A percentile compares a stretch with the other conserved stretches of the same genome.
Evolutionary conservation across 2,113 vertebrate species (phyloP).

Genomic region (Cardinalis cardinalis): DNA sequence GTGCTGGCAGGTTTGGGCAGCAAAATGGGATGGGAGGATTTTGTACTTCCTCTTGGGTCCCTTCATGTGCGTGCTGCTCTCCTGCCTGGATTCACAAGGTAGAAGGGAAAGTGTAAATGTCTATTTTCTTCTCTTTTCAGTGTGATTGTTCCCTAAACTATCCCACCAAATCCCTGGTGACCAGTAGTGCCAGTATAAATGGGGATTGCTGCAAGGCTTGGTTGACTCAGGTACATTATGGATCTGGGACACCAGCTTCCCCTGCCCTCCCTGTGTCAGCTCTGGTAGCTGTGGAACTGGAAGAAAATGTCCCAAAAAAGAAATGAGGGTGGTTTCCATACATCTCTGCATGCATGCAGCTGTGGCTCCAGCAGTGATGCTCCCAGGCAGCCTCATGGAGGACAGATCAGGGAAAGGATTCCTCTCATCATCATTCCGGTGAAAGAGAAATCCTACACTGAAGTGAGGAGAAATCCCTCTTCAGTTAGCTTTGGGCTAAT

Average conservation of each 20-base stretch:
- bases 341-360: accelerated
- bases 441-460: not conserved
- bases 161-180: not conserved
- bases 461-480: not conserved
- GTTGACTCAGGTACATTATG: accelerated
- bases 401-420: not conserved
- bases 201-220: not conserved
- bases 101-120: not conserved
- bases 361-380: not conserved
- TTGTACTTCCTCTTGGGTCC: not conserved
- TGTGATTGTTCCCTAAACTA: not conserved
- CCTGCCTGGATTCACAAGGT: not conserved
- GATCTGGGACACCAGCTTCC: not conserved
- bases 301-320: not conserved
- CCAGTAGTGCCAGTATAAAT: not conserved
- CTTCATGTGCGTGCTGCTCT: accelerated
- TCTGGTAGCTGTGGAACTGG: not conserved
- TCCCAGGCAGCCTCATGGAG: not conserved
- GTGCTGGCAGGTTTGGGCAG: not conserved
- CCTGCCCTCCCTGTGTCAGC: not conserved
- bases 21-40: not conserved
- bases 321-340: not conserved
- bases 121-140: not conserved
- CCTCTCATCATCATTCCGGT: not conserved
- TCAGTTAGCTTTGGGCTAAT: not conserved